Conservation (phyloP, 2,888 invertebrate species). For the Chironomus tentans region DNA sequence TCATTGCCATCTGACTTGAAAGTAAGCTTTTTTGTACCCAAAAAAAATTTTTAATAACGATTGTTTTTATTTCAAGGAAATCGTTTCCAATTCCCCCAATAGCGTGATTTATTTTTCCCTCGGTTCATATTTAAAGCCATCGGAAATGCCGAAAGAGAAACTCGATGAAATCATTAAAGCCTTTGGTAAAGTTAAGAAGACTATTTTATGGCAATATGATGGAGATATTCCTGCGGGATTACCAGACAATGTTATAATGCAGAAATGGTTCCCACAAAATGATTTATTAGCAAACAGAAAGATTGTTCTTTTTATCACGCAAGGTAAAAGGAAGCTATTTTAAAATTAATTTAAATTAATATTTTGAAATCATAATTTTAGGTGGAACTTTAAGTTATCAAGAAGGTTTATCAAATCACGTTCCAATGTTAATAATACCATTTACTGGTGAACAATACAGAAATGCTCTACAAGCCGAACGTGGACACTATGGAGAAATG, state of each 20-base stretch:
- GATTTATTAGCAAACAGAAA: constrained; percentile 44
- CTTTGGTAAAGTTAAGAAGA: constrained; percentile 43
- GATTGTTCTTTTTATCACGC: constrained; percentile 42
- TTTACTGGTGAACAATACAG: constrained; percentile 43
- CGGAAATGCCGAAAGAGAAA: constrained; percentile 41
- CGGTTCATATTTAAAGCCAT: constrained; percentile 43
- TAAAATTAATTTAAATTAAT: background rate
- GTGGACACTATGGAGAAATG: constrained; percentile 40
- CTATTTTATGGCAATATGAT: constrained; percentile 48
- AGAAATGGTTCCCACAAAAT: constrained; percentile 48
- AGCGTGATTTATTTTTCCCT: constrained; percentile 45
- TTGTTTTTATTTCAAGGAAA: constrained; percentile 29
- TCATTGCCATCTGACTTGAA: constrained; percentile 34
- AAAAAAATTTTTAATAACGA: background rate
- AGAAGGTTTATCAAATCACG: constrained; percentile 41
- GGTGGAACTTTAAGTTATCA: constrained; percentile 40
- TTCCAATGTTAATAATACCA: constrained; percentile 43
- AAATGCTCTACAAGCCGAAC: constrained; percentile 39
- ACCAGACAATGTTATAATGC: constrained; percentile 42
- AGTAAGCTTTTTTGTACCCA: background rate
- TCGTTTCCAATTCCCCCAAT: constrained; percentile 40
- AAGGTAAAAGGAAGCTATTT: constrained; percentile 37
- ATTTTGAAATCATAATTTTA: background rate
- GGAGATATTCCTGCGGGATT: constrained; percentile 37
- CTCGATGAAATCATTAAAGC: constrained; percentile 39